These are phyloP conservation scores for Ischnura elegans DNA, from an alignment of 2,888 invertebrate genomes.

Conservation along the genomic window DNA sequence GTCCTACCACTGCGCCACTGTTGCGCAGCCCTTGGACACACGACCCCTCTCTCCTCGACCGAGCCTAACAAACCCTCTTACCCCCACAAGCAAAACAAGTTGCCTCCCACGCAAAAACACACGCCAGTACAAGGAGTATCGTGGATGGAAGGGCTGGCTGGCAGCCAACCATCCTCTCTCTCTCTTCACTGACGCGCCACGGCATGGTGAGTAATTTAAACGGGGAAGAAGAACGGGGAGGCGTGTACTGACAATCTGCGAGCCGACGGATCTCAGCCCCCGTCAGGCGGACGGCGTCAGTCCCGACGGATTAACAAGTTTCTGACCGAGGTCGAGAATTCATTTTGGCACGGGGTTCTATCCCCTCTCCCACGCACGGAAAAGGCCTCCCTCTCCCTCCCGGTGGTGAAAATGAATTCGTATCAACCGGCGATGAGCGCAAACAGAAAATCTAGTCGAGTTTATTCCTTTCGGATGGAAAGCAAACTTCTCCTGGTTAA, in stretches of 20 bases:
- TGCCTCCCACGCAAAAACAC: neutral
- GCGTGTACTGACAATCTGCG: too few species aligned
- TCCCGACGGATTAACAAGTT: conserved; percentile 12
- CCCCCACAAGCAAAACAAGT: neutral
- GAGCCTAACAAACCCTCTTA: neutral
- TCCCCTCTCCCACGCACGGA: neutral
- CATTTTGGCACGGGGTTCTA: neutral
- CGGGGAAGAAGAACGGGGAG: neutral
- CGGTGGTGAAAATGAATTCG: neutral
- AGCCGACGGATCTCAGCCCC: neutral
- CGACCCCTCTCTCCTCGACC: neutral
- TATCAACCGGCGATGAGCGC: neutral
- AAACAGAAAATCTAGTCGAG: neutral
- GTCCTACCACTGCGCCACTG: neutral
- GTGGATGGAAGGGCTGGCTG: neutral
- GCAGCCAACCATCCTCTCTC: neutral
- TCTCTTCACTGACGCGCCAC: neutral
- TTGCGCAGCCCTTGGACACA: neutral
- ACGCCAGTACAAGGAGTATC: neutral
- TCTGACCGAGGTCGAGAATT: neutral
- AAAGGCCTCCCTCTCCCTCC: neutral
- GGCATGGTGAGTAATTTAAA: neutral
- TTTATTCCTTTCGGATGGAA: neutral
- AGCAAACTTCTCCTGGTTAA: neutral
- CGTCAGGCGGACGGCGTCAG: conserved; percentile 15